phyloP scores from a whole-genome alignment of 2,888 invertebrate genomes.

The Eubasilissa splendida region DNA sequence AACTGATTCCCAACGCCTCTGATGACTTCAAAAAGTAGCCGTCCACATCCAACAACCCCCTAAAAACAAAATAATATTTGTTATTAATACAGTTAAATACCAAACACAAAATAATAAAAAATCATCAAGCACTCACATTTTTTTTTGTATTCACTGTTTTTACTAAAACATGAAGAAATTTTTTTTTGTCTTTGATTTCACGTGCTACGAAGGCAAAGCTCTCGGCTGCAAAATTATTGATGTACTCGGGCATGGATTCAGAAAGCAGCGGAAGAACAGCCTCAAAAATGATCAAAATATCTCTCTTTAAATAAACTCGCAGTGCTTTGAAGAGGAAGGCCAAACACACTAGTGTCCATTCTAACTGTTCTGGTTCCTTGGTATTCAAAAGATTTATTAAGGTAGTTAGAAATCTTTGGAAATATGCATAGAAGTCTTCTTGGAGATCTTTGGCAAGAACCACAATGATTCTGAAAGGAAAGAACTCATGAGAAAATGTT shows the following conservation, averaged over 20 bases:
- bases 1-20: slow-evolving; percentile 88
- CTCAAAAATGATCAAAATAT: slow-evolving; percentile 82
- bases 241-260: slow-evolving; percentile 84
- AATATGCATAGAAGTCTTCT: slow-evolving; percentile 91
- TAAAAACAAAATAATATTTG: slow-evolving; percentile 64
- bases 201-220: slow-evolving; percentile 96
- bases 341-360: slow-evolving; percentile 88
- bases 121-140: slow-evolving; percentile 74
- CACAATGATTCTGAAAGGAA: slow-evolving; percentile 80
- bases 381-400: slow-evolving; percentile 81
- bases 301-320: slow-evolving; percentile 86
- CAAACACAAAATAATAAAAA: slow-evolving; percentile 8
- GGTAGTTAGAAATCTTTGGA: slow-evolving; percentile 81
- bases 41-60: slow-evolving; percentile 87
- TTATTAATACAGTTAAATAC: not conserved
- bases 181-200: slow-evolving; percentile 86
- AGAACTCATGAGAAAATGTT: not conserved
- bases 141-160: slow-evolving; percentile 77
- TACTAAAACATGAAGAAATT: slow-evolving; percentile 81
- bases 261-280: slow-evolving; percentile 84
- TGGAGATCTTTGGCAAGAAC: slow-evolving; percentile 91
- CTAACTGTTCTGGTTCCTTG: slow-evolving; percentile 87
- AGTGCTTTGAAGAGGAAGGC: slow-evolving; percentile 93
- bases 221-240: slow-evolving; percentile 95
- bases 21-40: slow-evolving; percentile 90